phyloP scores from a whole-genome alignment of 1,140 invertebrate genomes.

The Zaprionus africanus region DNA sequence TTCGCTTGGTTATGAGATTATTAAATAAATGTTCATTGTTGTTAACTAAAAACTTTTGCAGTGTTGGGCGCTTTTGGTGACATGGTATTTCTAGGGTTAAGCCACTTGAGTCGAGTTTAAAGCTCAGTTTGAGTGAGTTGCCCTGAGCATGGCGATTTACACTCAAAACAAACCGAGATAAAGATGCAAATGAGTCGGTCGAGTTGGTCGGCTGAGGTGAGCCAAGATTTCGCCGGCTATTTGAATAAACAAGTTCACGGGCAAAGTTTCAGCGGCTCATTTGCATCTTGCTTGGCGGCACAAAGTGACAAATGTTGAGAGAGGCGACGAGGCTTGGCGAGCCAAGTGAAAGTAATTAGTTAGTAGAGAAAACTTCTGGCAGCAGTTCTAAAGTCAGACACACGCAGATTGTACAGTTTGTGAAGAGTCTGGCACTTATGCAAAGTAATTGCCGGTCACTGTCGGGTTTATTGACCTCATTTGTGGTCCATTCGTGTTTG shows the following conservation, averaged over 20 bases:
- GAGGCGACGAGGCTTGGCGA: slow-evolving; percentile 1
- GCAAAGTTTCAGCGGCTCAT: slow-evolving; percentile 67
- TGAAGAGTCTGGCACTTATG: not conserved
- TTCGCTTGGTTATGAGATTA: slow-evolving; percentile 67
- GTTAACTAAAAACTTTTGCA: slow-evolving; percentile 7
- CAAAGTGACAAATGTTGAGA: slow-evolving; percentile 54
- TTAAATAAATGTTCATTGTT: slow-evolving; percentile 64
- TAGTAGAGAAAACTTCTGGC: slow-evolving; percentile 11
- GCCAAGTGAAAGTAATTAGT: slow-evolving; percentile 48
- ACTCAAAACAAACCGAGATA: slow-evolving; percentile 43
- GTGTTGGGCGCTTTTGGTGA: not conserved
- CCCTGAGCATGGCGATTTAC: not conserved
- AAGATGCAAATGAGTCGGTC: slow-evolving; percentile 26
- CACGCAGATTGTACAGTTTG: slow-evolving; percentile 7
- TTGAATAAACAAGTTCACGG: slow-evolving; percentile 79
- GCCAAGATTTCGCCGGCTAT: slow-evolving; percentile 57
- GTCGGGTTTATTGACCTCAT: slow-evolving; percentile 58
- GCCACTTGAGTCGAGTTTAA: slow-evolving; percentile 6
- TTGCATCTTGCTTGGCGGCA: slow-evolving; percentile 59
- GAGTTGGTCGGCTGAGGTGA: slow-evolving; percentile 1
- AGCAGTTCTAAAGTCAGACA: not conserved
- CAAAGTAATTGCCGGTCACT: slow-evolving; percentile 11
- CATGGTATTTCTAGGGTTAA: slow-evolving; percentile 34
- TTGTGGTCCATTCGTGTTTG: slow-evolving; percentile 29
- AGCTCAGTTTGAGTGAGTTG: slow-evolving; percentile 27